These are phyloP conservation scores for Calameuta idolon DNA, from an alignment of 2,888 invertebrate species.

Conservation along the genomic window DNA sequence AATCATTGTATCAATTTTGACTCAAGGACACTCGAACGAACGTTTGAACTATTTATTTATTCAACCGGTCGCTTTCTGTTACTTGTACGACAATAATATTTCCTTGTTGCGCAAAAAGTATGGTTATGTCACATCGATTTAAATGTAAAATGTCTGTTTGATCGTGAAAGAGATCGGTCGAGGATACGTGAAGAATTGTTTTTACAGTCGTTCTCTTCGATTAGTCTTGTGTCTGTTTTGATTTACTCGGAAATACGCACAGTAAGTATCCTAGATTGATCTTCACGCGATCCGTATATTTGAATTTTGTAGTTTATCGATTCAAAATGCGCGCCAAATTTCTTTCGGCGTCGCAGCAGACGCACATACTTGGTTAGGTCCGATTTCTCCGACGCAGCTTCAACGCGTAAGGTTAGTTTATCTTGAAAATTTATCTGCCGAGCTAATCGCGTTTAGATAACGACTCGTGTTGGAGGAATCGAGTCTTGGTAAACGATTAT, in stretches of 20 bases:
- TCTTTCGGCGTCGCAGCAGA: background rate
- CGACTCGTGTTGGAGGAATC: background rate
- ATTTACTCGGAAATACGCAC: background rate
- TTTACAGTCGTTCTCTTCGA: background rate
- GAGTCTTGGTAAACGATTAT: background rate
- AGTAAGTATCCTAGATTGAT: background rate
- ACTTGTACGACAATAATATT: conserved; percentile 22
- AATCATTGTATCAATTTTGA: background rate
- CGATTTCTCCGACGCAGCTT: background rate
- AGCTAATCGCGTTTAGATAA: background rate
- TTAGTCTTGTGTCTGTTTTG: background rate
- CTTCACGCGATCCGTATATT: background rate
- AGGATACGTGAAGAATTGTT: background rate
- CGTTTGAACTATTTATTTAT: background rate
- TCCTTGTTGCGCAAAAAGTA: background rate
- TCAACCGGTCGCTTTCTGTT: background rate
- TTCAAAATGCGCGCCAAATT: background rate
- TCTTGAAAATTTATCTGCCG: background rate
- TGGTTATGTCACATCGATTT: background rate
- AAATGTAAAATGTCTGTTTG: background rate
- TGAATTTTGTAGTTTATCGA: background rate
- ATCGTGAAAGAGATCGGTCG: background rate
- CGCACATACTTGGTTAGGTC: background rate
- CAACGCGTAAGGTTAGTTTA: background rate
- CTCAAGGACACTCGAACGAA: background rate